Conservation (phyloP, 2,888 invertebrate species). For the Lasiommata megera region DNA sequence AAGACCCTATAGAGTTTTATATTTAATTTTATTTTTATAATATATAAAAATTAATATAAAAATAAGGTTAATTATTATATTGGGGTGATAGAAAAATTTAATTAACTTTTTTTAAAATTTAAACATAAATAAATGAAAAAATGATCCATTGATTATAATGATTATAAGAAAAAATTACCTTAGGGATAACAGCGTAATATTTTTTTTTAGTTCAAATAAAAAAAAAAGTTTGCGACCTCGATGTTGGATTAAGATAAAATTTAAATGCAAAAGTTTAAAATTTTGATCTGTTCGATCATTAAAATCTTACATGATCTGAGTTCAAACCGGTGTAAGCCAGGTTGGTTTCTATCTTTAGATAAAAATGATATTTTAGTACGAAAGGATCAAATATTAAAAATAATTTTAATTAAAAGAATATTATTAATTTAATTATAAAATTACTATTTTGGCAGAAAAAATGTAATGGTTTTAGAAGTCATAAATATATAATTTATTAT, state of each 20-base stretch:
- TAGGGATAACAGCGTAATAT: too few relatives aligned
- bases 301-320: slow-evolving; percentile 93
- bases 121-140: too few relatives aligned
- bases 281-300: slow-evolving; percentile 91
- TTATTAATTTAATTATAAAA: background rate
- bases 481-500: too few relatives aligned
- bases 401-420: slow-evolving; percentile 54
- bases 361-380: slow-evolving; percentile 85
- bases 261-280: slow-evolving; percentile 84
- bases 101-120: slow-evolving; percentile 83
- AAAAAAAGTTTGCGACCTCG: slow-evolving; percentile 91
- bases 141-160: too few relatives aligned
- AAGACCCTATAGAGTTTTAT: slow-evolving; percentile 90
- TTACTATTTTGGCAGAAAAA: background rate
- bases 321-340: slow-evolving; percentile 93
- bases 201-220: too few relatives aligned
- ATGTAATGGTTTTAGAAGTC: too few relatives aligned
- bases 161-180: too few relatives aligned
- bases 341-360: slow-evolving; percentile 91
- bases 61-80: slow-evolving; percentile 74
- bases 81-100: slow-evolving; percentile 85
- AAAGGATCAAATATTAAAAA: slow-evolving; percentile 86
- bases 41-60: slow-evolving; percentile 50
- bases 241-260: slow-evolving; percentile 92
- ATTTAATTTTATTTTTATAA: slow-evolving; percentile 57